Base-by-base conservation (phyloP, 2,888 invertebrate species). In the Deroplatys truncata region DNA sequence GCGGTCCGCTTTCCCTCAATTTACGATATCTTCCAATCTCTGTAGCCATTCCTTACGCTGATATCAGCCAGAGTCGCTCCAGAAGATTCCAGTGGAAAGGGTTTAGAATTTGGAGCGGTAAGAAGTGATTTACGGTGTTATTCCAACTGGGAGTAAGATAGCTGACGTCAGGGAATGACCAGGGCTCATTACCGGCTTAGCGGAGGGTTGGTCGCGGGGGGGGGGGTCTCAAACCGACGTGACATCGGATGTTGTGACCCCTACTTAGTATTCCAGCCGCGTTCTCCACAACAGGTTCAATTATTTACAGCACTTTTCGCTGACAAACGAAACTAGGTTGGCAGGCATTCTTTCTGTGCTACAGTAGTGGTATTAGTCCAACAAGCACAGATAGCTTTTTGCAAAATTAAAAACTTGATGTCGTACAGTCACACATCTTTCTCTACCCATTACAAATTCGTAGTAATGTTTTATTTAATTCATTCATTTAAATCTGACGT, bases 241-340 rank as follows among this genome's bases (percentile, higher is more conserved):
- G 83, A 87, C 87, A 83, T 83, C 83, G 83, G 83, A 83, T 35
- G 83, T 29, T 28, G 31, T 43, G 49, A 49, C 49, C 85, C 43
- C 85, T 87, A 35, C n/a, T 87, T 87, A 87, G 83, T 87, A 87
- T 87, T 83, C 87, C n/a, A 83, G 82, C 35, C 25, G 56, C 83
- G 35, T 87, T 13, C 82, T 83, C 15, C 43, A 35, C 35, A 87
- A 87, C 87, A 87, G 31, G 83, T 87, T 83, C 83, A 72, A 72
- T 72, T 72, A 72, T 72, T 72, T 72, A 72, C 56, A 72, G 20
- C 56, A 72, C 56, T 72, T 72, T 72, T 72, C 56, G 56, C 56
- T 72, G 56, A 25, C 56, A 25, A 72, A 72, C 56, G 56, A 72
- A 72, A 72, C 56, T 72, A 5, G 20, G 20, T 20, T 72, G 56